Evolutionary conservation across 2,888 invertebrate genomes (phyloP).

Genomic region (Spicauda simplicius): DNA sequence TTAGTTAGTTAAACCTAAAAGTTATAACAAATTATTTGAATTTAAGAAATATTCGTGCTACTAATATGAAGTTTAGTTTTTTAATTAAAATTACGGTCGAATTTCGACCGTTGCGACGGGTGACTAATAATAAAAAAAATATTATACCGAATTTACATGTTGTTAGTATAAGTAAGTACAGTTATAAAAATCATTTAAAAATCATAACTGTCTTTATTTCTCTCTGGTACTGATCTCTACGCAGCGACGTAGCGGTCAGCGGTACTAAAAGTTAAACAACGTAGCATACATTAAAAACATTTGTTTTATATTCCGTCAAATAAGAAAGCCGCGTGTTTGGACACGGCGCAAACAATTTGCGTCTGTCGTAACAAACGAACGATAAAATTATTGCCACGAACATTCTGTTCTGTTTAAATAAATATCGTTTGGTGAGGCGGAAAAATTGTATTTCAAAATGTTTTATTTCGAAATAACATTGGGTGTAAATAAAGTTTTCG

Average conservation of each 20-base stretch:
- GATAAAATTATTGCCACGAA: constrained; percentile 9
- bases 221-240: neutral
- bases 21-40: too few relatives aligned
- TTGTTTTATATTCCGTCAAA: constrained; percentile 12
- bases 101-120: too few relatives aligned
- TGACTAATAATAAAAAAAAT: too few relatives aligned
- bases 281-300: neutral
- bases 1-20: too few relatives aligned
- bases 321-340: neutral
- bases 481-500: too few relatives aligned
- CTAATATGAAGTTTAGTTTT: too few relatives aligned
- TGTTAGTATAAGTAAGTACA: too few relatives aligned
- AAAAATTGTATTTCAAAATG: neutral
- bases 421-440: neutral
- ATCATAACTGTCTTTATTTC: too few relatives aligned
- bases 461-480: neutral
- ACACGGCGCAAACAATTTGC: constrained; percentile 3
- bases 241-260: neutral
- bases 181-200: too few relatives aligned
- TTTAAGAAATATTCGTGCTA: too few relatives aligned
- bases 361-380: constrained; percentile 6
- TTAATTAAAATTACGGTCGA: too few relatives aligned
- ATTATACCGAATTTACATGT: too few relatives aligned
- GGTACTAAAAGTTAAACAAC: constrained; percentile 6
- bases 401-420: neutral